Evolutionary conservation across 1,140 invertebrate genomes (phyloP), one percentile per base, ranked within the genome.

Genomic region (Amyelois transitella): DNA sequence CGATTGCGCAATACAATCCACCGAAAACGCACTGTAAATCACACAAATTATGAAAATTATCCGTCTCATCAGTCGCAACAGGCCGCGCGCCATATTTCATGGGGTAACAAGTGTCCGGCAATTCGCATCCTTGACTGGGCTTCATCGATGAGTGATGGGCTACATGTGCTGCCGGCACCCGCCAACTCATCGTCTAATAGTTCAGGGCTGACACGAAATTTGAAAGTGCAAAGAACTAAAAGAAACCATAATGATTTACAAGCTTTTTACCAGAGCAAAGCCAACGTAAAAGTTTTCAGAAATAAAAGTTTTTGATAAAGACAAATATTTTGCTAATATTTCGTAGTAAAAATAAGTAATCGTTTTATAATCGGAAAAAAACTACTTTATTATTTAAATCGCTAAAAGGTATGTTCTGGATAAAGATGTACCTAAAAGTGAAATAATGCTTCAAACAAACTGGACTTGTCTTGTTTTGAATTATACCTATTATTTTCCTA

Each of bases 71-170:
- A 38, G 32, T 38, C 32, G 32, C 32, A 38, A 38, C 32, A 38
- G 32, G 8, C 32, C 32, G 5, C 32, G 5, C 32, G 32, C 32
- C 53, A 66, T 64, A 66, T 59, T 53, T 63, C 64, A 67, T 44
- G 25, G 25, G 55, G 55, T 55, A 60, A 51, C 72, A 72, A 76
- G 72, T 79, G 74, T 80, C 75, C 72, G 64, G 54, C 51, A 60
- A 68, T 65, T 62, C 51, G 71, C 73, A 81, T 82, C 81, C 77
- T 85, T 75, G 72, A 78, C 69, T 69, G 72, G 52, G 64, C 59
- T 64, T 65, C 75, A 84, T 83, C 81, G 83, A 85, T 87, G 84
- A 87, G 59, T 81, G 81, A 87, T 87, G 64, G 81, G 64, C 20
- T 60, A 61, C 84, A 80, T 70, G 68, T 85, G 81, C 68, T 66